phyloP scores from a whole-genome alignment of 2,888 invertebrate genomes.

The Hermaeophaga mercurialis region DNA sequence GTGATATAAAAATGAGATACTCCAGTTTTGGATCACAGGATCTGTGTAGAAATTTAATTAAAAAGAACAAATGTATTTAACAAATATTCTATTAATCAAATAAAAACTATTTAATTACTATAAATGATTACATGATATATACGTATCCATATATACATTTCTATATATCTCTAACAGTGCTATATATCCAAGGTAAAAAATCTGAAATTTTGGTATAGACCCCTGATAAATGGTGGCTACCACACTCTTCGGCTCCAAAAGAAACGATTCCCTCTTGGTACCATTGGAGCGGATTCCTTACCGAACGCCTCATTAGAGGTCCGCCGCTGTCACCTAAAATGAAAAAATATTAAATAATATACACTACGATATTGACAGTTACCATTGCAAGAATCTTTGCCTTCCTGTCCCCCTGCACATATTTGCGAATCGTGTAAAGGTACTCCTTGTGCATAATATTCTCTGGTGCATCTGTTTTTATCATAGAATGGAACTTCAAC shows the following conservation, averaged over 20 bases:
- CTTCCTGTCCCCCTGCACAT: conserved; percentile 74
- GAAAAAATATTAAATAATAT: conserved; percentile 36
- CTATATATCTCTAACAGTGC: conserved; percentile 52
- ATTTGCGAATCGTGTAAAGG: conserved; percentile 64
- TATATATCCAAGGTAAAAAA: conserved; percentile 67
- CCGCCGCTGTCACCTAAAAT: conserved; percentile 74
- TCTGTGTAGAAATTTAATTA: too few relatives aligned
- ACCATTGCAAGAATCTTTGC: conserved; percentile 75
- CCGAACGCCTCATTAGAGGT: conserved; percentile 68
- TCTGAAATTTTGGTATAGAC: conserved; percentile 48
- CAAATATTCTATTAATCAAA: too few relatives aligned
- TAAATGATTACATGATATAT: too few relatives aligned
- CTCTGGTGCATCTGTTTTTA: not conserved
- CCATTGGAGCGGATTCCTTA: conserved; percentile 60
- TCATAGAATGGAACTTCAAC: conserved; percentile 51
- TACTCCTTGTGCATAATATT: conserved; percentile 24
- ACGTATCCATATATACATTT: too few relatives aligned
- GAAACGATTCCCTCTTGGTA: conserved; percentile 70
- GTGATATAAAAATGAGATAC: too few relatives aligned
- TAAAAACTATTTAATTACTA: too few relatives aligned
- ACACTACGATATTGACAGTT: conserved; percentile 65
- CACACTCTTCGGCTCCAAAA: conserved; percentile 59
- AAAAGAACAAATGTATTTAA: too few relatives aligned
- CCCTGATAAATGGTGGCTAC: conserved; percentile 48
- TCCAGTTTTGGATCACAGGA: too few relatives aligned